Percentiles rank a stretch among this genome's conserved stretches.
phyloP scores from a whole-genome alignment of 2,113 vertebrate species.

The Rhea americana region DNA sequence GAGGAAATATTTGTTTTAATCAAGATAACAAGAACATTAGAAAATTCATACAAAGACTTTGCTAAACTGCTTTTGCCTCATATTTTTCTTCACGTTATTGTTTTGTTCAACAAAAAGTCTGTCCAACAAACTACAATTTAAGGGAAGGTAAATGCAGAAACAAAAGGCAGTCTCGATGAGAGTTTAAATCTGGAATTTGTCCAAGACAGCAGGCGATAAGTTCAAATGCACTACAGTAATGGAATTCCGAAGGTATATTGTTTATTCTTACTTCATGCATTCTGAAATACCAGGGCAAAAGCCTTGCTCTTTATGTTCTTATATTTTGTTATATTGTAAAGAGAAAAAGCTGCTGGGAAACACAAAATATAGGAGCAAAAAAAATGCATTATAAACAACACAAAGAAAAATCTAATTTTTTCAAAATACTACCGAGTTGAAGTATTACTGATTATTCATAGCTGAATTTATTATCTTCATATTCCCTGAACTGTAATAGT shows the following conservation, averaged over 20 bases:
- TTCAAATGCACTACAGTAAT: neutral
- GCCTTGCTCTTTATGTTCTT: neutral
- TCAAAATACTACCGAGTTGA: neutral
- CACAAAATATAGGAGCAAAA: neutral
- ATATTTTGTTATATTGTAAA: neutral
- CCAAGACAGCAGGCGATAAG: neutral
- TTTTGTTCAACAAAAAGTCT: neutral
- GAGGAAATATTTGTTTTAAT: slow-evolving; percentile 9
- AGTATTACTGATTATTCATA: neutral
- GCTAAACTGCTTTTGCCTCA: neutral
- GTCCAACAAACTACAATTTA: neutral
- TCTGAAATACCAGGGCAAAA: neutral
- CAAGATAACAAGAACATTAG: neutral
- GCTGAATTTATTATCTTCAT: neutral
- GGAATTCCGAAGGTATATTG: neutral
- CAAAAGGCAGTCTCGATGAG: neutral
- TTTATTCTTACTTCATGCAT: neutral
- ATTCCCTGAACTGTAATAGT: neutral
- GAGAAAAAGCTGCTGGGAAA: neutral
- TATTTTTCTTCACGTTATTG: neutral
- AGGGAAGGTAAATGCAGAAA: neutral
- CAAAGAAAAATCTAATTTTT: neutral
- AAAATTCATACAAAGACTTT: neutral
- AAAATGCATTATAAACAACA: neutral
- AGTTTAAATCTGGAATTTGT: neutral